A percentile compares a stretch with the other conserved stretches of the same genome.
phyloP scores from a whole-genome alignment of 92 coral and sea anemone genomes.

The Epizoanthus rinbou region DNA sequence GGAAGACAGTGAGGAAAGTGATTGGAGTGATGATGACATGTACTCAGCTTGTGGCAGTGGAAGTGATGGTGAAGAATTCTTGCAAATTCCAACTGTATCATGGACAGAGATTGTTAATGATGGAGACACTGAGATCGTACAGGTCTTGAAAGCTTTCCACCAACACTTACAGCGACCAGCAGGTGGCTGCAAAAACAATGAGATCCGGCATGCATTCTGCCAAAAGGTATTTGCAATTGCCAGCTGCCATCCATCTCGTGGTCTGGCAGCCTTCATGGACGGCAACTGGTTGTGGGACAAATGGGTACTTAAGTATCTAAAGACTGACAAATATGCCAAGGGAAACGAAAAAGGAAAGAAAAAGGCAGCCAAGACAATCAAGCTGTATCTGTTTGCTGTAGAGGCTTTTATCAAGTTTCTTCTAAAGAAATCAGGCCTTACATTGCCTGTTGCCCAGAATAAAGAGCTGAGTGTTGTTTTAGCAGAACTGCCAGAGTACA shows the following conservation, averaged over 20 bases:
- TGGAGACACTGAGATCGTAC: neutral
- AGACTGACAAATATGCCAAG: neutral
- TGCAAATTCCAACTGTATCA: neutral
- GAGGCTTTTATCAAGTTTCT: neutral
- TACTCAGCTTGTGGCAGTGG: slow-evolving; percentile 3
- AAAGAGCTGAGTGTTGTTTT: neutral
- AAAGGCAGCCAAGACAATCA: slow-evolving; percentile 6
- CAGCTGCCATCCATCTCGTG: slow-evolving; percentile 14
- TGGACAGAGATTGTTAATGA: neutral
- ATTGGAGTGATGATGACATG: neutral
- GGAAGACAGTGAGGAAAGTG: neutral
- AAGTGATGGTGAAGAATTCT: neutral
- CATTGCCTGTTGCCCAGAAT: neutral
- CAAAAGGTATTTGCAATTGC: slow-evolving; percentile 6
- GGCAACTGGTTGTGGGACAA: slow-evolving; percentile 12
- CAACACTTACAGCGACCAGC: slow-evolving; percentile 7
- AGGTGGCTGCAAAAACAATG: slow-evolving; percentile 2
- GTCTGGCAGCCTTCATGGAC: neutral
- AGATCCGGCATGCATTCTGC: neutral
- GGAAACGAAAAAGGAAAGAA: slow-evolving; percentile 4
- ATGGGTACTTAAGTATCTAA: slow-evolving; percentile 13
- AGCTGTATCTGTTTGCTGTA: slow-evolving; percentile 6
- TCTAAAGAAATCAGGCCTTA: slow-evolving; percentile 1
- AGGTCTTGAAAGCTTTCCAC: neutral
- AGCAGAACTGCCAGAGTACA: slow-evolving; percentile 13